phyloP scores from a whole-genome alignment of 2,888 invertebrate species.

The Dilophus febrilis region DNA sequence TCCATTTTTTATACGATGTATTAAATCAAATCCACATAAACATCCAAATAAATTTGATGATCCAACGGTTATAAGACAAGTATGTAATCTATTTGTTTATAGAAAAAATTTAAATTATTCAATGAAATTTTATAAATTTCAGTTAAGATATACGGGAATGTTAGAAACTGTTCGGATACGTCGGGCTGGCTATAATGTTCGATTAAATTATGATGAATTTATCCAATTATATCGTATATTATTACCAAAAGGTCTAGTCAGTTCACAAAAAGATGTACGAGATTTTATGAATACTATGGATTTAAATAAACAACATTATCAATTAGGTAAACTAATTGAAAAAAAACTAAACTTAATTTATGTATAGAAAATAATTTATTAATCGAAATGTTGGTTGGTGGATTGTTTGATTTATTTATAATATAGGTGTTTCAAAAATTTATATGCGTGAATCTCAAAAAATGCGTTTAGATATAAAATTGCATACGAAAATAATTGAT shows the following conservation, averaged over 20 bases:
- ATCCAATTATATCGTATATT: slow-evolving; percentile 83
- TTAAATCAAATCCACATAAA: slow-evolving; percentile 90
- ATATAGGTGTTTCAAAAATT: slow-evolving; percentile 65
- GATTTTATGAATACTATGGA: slow-evolving; percentile 69
- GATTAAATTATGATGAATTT: slow-evolving; percentile 86
- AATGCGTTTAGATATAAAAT: slow-evolving; percentile 72
- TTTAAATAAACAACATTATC: slow-evolving; percentile 78
- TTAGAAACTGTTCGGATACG: slow-evolving; percentile 87
- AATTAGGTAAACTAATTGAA: slow-evolving; percentile 63
- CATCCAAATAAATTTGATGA: slow-evolving; percentile 86
- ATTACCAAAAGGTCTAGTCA: slow-evolving; percentile 69
- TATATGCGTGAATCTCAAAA: slow-evolving; percentile 91
- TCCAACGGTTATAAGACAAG: slow-evolving; percentile 68
- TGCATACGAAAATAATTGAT: slow-evolving; percentile 88
- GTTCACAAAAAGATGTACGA: slow-evolving; percentile 71
- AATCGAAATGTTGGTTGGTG: no score
- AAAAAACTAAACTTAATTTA: slow-evolving; percentile 10
- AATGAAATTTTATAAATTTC: slow-evolving; percentile 20
- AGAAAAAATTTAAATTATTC: background rate
- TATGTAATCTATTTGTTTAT: slow-evolving; percentile 7
- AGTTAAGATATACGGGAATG: slow-evolving; percentile 91
- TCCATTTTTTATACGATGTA: slow-evolving; percentile 57
- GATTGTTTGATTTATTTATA: background rate
- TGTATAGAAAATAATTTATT: background rate
- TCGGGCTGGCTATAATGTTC: slow-evolving; percentile 88